Evolutionary conservation across 2,888 invertebrate genomes (phyloP).

Genomic region (Platynereis dumerilii): DNA sequence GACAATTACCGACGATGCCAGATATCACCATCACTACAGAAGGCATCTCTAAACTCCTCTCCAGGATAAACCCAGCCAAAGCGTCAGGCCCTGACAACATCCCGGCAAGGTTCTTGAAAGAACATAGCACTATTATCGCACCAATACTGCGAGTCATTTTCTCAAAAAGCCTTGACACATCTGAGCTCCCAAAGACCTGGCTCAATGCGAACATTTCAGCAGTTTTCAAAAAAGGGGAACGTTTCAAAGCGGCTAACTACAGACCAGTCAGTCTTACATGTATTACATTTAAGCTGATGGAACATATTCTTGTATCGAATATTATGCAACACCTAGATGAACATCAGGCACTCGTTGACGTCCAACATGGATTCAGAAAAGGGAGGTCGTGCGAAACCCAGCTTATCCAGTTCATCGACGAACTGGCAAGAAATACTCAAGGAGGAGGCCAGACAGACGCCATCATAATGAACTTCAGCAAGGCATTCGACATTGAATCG

Average conservation of each 20-base stretch:
- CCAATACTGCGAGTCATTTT: neutral
- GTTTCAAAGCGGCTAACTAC: neutral
- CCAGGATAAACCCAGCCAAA: neutral
- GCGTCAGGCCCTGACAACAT: neutral
- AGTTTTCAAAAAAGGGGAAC: conserved; percentile 7
- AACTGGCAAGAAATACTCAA: neutral
- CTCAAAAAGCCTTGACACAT: neutral
- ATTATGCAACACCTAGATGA: neutral
- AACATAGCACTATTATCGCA: neutral
- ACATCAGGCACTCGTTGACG: neutral
- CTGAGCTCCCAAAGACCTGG: neutral
- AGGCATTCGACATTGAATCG: too few relatives aligned
- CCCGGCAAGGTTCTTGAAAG: neutral
- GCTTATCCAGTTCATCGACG: neutral
- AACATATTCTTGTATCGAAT: neutral
- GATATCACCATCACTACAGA: neutral
- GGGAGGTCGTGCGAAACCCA: conserved; percentile 7
- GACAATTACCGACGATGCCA: neutral
- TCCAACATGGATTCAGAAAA: neutral
- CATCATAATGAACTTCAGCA: neutral
- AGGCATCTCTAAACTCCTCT: neutral
- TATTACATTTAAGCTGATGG: conserved; percentile 29
- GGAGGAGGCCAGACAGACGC: conserved; percentile 4
- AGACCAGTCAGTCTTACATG: conserved; percentile 31
- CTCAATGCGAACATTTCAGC: neutral